phyloP scores from a whole-genome alignment of 1,140 invertebrate genomes.

The Pygmarrhopalites habei region DNA sequence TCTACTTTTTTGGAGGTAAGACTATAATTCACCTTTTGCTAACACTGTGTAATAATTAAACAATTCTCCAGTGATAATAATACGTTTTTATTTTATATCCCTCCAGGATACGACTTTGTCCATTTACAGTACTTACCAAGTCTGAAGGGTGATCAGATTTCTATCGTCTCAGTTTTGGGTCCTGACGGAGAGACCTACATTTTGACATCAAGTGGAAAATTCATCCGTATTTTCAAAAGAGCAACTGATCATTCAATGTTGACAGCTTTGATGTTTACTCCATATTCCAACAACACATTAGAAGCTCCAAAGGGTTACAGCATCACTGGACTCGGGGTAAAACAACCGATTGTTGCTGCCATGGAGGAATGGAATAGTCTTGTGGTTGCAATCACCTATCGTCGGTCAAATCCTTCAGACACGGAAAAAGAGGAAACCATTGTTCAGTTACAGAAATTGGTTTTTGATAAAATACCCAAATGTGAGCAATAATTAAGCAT shows the following conservation, averaged over 20 bases:
- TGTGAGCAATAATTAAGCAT: background rate
- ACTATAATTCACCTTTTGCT: background rate
- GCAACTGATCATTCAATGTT: background rate
- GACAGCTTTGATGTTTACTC: background rate
- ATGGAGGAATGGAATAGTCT: background rate
- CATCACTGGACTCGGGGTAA: background rate
- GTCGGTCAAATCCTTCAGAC: background rate
- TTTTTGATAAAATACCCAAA: background rate
- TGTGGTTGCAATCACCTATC: background rate
- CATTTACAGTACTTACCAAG: background rate
- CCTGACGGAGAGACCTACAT: constrained; percentile 1
- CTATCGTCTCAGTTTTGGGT: background rate
- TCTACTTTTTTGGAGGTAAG: constrained; percentile 4
- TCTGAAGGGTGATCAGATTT: background rate
- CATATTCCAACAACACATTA: background rate
- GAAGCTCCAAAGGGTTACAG: background rate
- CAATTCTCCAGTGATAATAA: no score
- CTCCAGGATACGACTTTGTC: constrained; percentile 2
- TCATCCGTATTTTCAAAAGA: background rate
- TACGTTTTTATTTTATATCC: no score
- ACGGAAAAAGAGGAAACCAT: background rate
- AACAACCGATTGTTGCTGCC: background rate
- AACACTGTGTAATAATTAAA: background rate
- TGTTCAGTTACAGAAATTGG: background rate
- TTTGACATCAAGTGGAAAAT: background rate